Evolutionary conservation across 2,797 vertebrate genomes (phyloP).

Genomic region (Thripadectes ignobilis): DNA sequence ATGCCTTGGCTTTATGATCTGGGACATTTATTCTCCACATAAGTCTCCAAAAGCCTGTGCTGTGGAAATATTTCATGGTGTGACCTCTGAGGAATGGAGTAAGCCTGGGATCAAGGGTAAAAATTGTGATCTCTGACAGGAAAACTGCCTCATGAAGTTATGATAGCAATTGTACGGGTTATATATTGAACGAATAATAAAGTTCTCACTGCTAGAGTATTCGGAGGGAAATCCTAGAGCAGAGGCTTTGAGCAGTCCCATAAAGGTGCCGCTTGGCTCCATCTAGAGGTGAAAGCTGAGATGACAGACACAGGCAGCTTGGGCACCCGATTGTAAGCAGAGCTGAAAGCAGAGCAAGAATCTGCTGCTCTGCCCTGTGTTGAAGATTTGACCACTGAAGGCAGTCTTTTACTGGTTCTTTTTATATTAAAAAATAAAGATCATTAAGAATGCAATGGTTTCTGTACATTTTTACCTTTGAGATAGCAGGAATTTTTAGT

Average conservation of each 20-base stretch:
- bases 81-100: neutral
- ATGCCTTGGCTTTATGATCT: neutral
- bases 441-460: neutral
- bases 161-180: neutral
- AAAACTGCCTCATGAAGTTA: neutral
- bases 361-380: neutral
- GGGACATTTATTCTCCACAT: neutral
- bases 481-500: neutral
- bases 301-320: neutral
- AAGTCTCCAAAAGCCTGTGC: neutral
- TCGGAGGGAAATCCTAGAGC: neutral
- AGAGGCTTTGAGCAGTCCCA: neutral
- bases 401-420: neutral
- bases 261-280: slow-evolving; percentile 53
- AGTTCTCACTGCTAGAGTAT: neutral
- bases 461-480: neutral
- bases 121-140: neutral
- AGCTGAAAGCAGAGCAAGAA: neutral
- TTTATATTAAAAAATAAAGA: neutral
- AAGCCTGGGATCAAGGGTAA: neutral
- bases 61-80: neutral
- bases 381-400: neutral
- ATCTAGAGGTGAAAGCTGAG: slow-evolving; percentile 60
- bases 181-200: neutral
- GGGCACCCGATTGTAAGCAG: neutral